phyloP scores from a whole-genome alignment of 2,888 invertebrate species.

The Ctena decussata region DNA sequence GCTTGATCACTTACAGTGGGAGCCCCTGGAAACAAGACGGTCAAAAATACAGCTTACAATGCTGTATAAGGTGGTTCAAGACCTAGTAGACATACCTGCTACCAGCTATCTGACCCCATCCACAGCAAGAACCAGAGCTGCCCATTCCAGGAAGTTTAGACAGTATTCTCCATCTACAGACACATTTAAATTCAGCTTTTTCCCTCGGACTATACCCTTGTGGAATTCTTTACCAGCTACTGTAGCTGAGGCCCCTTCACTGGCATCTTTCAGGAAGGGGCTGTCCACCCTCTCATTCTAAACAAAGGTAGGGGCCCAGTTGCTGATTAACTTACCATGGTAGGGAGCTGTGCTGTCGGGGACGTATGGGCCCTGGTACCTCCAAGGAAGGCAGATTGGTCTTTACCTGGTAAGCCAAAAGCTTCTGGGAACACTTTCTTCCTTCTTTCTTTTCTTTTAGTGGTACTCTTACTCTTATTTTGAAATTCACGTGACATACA shows the following conservation, averaged over 20 bases:
- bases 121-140: background rate
- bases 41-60: background rate
- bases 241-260: background rate
- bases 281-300: background rate
- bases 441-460: no score
- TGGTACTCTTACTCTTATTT: no score
- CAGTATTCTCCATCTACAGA: background rate
- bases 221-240: background rate
- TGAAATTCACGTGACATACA: no score
- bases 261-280: background rate
- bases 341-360: conserved; percentile 1
- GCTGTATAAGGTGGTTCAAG: background rate
- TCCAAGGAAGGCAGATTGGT: conserved; percentile 4
- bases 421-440: no score
- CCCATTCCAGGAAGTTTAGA: background rate
- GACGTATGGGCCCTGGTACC: conserved; percentile 4
- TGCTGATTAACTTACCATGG: background rate
- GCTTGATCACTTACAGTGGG: background rate
- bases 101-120: background rate
- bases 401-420: no score
- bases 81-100: background rate
- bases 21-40: background rate
- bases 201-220: background rate
- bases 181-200: background rate
- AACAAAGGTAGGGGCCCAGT: background rate